Evolutionary conservation across 2,797 vertebrate genomes (phyloP).

Genomic region (Bucorvus abyssinicus): DNA sequence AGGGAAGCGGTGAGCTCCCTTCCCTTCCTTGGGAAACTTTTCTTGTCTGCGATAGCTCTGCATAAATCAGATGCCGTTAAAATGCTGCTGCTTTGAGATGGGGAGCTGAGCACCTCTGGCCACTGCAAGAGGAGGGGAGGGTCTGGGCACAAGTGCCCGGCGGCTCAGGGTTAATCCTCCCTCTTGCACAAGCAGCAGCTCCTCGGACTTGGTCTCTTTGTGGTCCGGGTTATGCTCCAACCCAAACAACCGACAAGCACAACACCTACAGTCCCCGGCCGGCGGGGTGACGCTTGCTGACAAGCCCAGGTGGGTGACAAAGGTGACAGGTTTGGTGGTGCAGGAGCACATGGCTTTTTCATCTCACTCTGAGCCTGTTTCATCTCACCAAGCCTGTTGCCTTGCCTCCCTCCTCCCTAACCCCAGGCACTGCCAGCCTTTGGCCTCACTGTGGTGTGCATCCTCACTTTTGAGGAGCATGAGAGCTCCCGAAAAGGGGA

Average conservation of each 20-base stretch:
- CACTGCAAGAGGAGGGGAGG: not conserved
- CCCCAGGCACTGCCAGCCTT: not conserved
- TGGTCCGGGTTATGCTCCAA: not conserved
- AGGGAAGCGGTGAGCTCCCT: not conserved
- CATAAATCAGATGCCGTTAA: fast-evolving
- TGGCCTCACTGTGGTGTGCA: fast-evolving
- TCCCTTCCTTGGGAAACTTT: not conserved
- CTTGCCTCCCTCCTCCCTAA: not conserved
- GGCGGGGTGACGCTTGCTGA: fast-evolving
- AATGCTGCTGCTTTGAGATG: too few species aligned
- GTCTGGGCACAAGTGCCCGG: fast-evolving
- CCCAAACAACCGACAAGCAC: too few species aligned
- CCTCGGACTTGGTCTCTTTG: not conserved
- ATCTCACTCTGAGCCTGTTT: fast-evolving
- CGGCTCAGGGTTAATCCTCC: not conserved
- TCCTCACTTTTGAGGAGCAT: not conserved
- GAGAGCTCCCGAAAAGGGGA: not conserved
- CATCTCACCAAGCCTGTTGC: not conserved
- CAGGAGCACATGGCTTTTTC: not conserved
- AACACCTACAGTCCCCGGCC: fast-evolving
- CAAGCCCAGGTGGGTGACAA: not conserved
- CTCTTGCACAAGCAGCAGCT: not conserved
- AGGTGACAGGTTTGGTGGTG: not conserved
- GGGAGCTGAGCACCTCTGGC: not conserved
- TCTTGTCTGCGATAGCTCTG: fast-evolving